Conservation (phyloP, 1,140 invertebrate species). For the Harlomillsia oculata region DNA sequence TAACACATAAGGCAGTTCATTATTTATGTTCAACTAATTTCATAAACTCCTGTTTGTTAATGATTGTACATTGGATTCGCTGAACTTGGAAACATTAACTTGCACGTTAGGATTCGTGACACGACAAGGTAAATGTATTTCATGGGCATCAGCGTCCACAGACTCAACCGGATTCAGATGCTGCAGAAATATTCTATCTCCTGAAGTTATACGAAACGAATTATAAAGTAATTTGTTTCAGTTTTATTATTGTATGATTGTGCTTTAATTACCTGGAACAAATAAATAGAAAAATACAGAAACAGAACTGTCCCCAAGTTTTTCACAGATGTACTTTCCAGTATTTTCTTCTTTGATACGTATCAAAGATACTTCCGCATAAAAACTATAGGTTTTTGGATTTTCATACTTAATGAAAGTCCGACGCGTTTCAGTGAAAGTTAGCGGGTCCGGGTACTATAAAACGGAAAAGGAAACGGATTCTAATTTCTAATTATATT, state of each 20-base stretch:
- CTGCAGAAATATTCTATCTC: not conserved
- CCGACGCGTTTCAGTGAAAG: constrained; percentile 6
- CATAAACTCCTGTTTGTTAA: too few relatives aligned
- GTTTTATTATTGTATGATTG: not conserved
- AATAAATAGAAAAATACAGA: not conserved
- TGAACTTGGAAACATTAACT: too few relatives aligned
- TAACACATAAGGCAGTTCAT: too few relatives aligned
- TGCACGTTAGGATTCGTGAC: not conserved
- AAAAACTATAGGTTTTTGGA: constrained; percentile 3
- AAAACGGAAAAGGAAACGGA: too few relatives aligned
- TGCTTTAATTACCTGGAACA: constrained; percentile 1
- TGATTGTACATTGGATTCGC: too few relatives aligned
- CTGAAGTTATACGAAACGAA: not conserved
- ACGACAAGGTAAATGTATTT: not conserved
- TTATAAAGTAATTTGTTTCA: not conserved
- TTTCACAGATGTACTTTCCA: constrained; percentile 2
- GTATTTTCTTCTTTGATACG: not conserved
- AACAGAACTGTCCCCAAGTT: not conserved
- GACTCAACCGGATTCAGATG: not conserved
- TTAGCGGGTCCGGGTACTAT: constrained; percentile 6
- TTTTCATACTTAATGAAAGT: not conserved
- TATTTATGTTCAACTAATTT: too few relatives aligned
- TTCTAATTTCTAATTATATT: not conserved
- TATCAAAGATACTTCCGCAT: not conserved
- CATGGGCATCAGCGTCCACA: not conserved